Evolutionary conservation across 2,113 vertebrate species (phyloP).

Genomic region (Macrotis lagotis): DNA sequence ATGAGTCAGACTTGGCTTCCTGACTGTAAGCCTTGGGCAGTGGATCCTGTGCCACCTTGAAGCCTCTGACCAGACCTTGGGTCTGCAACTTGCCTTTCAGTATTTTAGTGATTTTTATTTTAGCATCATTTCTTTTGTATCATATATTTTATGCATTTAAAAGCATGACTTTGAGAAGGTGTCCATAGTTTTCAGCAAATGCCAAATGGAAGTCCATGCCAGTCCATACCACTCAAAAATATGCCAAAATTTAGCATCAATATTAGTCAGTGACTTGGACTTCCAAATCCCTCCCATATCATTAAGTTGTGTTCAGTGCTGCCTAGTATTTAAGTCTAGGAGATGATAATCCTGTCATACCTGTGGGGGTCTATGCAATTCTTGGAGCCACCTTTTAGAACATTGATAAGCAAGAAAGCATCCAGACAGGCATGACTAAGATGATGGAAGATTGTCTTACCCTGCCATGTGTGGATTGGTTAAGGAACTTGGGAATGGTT

Average conservation of each 20-base stretch:
- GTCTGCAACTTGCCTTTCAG: not conserved
- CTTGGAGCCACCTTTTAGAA: not conserved
- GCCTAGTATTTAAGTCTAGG: not conserved
- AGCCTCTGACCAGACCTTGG: not conserved
- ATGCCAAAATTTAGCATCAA: no score
- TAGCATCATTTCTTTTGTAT: not conserved
- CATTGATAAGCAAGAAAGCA: not conserved
- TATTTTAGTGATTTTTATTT: not conserved
- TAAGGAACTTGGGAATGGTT: not conserved
- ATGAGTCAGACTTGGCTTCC: not conserved
- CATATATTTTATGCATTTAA: not conserved
- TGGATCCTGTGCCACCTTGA: not conserved
- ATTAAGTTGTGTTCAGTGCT: not conserved
- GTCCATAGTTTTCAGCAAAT: not conserved
- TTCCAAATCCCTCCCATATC: not conserved
- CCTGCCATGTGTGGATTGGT: not conserved
- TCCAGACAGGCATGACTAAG: not conserved
- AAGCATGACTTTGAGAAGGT: not conserved
- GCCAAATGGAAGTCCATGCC: not conserved
- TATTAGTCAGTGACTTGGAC: no score
- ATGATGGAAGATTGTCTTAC: not conserved
- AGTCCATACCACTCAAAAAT: not conserved
- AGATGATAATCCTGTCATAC: not conserved
- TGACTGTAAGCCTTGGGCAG: not conserved
- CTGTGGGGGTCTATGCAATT: not conserved